Evolutionary conservation across 2,113 vertebrate species (phyloP).

Genomic region (Microcebus lehilahytsara): DNA sequence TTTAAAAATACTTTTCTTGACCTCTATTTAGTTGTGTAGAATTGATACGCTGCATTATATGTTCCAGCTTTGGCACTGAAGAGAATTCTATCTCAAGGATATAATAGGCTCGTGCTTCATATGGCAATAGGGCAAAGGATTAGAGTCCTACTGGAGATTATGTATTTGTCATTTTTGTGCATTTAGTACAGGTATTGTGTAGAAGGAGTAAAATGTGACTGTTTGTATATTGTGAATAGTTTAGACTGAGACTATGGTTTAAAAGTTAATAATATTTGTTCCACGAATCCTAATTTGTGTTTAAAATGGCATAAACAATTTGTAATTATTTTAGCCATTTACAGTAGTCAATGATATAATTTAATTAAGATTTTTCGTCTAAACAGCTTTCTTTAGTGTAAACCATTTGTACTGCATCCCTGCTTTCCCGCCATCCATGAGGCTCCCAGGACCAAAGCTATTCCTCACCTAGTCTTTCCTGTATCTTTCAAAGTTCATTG

Average conservation of each 20-base stretch:
- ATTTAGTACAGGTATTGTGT: constrained; percentile 42
- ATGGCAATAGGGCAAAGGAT: constrained; percentile 23
- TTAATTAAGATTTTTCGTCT: neutral
- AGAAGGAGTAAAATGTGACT: constrained; percentile 62
- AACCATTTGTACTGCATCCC: neutral
- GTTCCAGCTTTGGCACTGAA: constrained; percentile 53
- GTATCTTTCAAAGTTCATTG: neutral
- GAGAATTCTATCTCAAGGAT: constrained; percentile 53
- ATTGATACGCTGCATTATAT: constrained; percentile 49
- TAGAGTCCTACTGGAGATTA: constrained; percentile 61
- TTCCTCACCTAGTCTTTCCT: neutral
- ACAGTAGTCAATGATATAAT: neutral
- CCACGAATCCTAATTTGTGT: neutral
- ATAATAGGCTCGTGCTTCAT: constrained; percentile 45
- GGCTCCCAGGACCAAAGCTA: accelerated
- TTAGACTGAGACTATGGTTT: neutral
- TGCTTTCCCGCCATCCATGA: accelerated
- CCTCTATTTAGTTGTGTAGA: constrained; percentile 62
- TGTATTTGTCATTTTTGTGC: constrained; percentile 49
- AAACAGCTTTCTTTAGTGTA: neutral
- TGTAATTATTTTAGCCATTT: neutral
- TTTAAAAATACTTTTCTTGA: constrained; percentile 45
- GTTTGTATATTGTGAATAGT: constrained; percentile 56
- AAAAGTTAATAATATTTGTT: neutral
- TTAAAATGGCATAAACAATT: neutral